Evolutionary conservation across 2,888 invertebrate species (phyloP), one percentile per base, ranked within the genome.

Genomic region (Halictus quadricinctus): DNA sequence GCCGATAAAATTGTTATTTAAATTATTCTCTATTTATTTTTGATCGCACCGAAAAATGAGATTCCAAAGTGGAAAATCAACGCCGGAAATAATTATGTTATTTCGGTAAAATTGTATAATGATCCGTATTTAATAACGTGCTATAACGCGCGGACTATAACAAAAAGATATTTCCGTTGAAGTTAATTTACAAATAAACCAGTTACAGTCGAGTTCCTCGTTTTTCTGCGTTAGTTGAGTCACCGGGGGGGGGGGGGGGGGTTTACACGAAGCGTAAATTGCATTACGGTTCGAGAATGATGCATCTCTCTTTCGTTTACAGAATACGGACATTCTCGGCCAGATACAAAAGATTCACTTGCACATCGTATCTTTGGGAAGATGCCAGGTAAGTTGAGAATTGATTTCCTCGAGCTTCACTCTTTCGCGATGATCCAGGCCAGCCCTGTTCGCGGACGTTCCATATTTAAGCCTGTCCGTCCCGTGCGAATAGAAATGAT

Each of bases 331-430:
- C 80, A 91, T 96, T 64, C 95, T 95, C 92, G 94, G 94, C 70
- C 96, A 96, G 94, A 95, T 96, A 70, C 95, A 95, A 91, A 96
- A 96, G 91, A 96, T 96, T 86, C 96, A 96, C 93, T 95, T 95
- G 89, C 95, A 96, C 90, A 96, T 96, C 81, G 94, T 96, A 87
- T 94, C 95, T 15, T 95, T 96, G 92, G 96, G 96, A 64, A 95
- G 95, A 92, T 95, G 95, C 88, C 96, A 96, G 95, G 96, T 96
- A 95, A 95, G 95, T 94, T 80, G 64, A 82, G 73, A 84, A 87
- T 86, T 86, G 84, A 87, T 87, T 88, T 87, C 79, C 84, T 80
- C 85, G 43, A 74, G 73, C 77, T 69, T 85, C 76, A 74, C 73
- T 80, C 74, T 81, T 88, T 79, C 76, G 76, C 73, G 81, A 87